Base-by-base conservation (phyloP, 1,140 invertebrate genomes). In the Drosophila miranda region DNA sequence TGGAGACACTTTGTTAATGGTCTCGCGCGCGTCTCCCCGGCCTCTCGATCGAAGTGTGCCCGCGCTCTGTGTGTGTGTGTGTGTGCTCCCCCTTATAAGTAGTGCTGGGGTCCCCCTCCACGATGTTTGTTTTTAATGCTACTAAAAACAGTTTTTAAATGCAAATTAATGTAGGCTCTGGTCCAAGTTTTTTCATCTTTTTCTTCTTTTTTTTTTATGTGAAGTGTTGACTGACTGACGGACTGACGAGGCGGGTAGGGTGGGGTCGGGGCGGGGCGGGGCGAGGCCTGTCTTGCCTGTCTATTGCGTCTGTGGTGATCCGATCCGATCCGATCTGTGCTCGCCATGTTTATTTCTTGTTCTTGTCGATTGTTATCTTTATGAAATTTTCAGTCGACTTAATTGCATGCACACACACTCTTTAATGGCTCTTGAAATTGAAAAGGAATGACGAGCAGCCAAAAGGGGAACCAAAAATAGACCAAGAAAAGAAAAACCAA, bases 1-100 rank as follows among this genome's bases (percentile, higher is more conserved):
- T 86, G 82, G 82, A 87, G 82, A 86, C 82, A 86, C 82, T 86
- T 86, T 86, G 78, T 86, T 87, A 87, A 87, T 87, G 82, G 82
- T 61, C 46, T 67, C 63, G 55, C 38, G 19, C 28, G 43, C n/a
- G 34, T 67, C 50, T 34, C 44, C 56, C 34, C 34, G 8, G 8
- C 45, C 34, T 56, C 53, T 21, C 44, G 45, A 66, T 57, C 42
- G 23, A 41, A 51, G 45, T 26, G 45, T 45, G 34, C 45, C 58
- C 46, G 34, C 13, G 34, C 5, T 9, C 1, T 13, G 34, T 38
- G 34, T 11, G 9, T 13, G 34, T 38, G 34, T 38, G 34, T 38
- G 34, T 38, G 34, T 38, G 11, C 41, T 14, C 19, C 55, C 43
- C 23, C 26, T 55, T 44, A 46, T 34, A 21, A 38, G 34, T 13